phyloP scores from a whole-genome alignment of 2,888 invertebrate genomes.

The Amblyteles armatorius region DNA sequence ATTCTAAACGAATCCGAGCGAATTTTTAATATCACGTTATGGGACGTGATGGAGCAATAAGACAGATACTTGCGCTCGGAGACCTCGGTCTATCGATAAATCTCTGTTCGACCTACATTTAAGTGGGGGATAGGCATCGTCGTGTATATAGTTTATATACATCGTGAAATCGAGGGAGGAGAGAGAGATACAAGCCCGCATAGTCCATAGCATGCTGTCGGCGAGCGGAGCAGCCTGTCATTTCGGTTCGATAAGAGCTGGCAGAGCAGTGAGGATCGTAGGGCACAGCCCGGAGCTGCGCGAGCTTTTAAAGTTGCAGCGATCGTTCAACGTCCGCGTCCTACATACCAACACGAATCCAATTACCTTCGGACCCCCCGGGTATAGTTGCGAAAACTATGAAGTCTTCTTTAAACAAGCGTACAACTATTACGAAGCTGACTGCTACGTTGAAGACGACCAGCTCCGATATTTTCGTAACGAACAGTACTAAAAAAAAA shows the following conservation, averaged over 20 bases:
- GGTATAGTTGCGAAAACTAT: constrained; percentile 32
- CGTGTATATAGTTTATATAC: constrained; percentile 23
- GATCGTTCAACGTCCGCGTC: constrained; percentile 63
- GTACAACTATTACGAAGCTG: constrained; percentile 8
- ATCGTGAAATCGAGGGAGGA: background rate
- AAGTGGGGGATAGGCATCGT: constrained; percentile 11
- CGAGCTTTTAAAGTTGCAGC: constrained; percentile 61
- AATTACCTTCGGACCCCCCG: constrained; percentile 43
- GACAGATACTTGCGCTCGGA: constrained; percentile 31
- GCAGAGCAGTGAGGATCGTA: constrained; percentile 11
- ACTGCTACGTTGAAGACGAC: background rate
- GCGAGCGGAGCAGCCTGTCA: constrained; percentile 49
- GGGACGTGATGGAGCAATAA: constrained; percentile 41
- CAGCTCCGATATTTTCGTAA: background rate
- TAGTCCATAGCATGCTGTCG: constrained; percentile 24
- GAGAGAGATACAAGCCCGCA: constrained; percentile 16
- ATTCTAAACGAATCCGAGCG: background rate
- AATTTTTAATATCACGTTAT: constrained; percentile 9
- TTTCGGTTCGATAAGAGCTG: constrained; percentile 59
- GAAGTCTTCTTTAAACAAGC: constrained; percentile 2
- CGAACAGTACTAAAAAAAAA: background rate
- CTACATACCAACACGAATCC: constrained; percentile 64
- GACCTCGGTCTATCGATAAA: constrained; percentile 47
- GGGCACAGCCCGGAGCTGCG: constrained; percentile 30
- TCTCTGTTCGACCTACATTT: constrained; percentile 56